Conservation (phyloP, 1,140 invertebrate species). For the Ooceraea biroi region DNA sequence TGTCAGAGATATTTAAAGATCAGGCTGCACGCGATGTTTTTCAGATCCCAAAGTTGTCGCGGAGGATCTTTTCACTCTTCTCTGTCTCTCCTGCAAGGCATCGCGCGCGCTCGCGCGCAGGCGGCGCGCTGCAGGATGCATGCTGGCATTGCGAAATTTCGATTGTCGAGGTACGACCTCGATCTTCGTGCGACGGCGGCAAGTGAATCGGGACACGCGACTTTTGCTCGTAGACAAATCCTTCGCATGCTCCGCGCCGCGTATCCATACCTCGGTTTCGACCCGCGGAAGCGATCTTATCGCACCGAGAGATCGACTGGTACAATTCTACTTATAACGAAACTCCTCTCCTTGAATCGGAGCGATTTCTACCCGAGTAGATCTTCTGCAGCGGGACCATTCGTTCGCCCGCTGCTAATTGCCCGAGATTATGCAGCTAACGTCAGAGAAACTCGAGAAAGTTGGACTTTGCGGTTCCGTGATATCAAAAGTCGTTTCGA, state of each 20-base stretch:
- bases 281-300: conserved; percentile 46
- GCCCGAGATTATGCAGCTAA: conserved; percentile 2
- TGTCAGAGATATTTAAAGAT: too few species aligned
- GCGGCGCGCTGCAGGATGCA: conserved; percentile 42
- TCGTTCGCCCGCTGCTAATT: conserved; percentile 1
- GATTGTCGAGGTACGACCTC: conserved; percentile 73
- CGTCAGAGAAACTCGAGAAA: conserved; percentile 39
- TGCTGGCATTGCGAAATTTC: conserved; percentile 68
- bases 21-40: conserved; percentile 5
- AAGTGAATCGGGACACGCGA: conserved; percentile 61
- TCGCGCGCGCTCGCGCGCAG: conserved; percentile 36
- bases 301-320: conserved; percentile 14
- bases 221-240: conserved; percentile 4
- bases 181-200: conserved; percentile 66
- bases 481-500: conserved; percentile 28
- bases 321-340: conserved; percentile 22
- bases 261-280: conserved; percentile 32
- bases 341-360: conserved; percentile 7
- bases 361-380: conserved; percentile 16
- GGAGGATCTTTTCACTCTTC: conserved; percentile 2
- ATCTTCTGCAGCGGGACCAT: not conserved
- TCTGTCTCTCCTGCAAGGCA: conserved; percentile 2
- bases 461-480: conserved; percentile 3
- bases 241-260: conserved; percentile 21
- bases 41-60: conserved; percentile 21